Percentiles rank a stretch among this genome's conserved stretches.
Conservation (phyloP, 2,797 vertebrate species). For the Threskiornis aethiopicus region DNA sequence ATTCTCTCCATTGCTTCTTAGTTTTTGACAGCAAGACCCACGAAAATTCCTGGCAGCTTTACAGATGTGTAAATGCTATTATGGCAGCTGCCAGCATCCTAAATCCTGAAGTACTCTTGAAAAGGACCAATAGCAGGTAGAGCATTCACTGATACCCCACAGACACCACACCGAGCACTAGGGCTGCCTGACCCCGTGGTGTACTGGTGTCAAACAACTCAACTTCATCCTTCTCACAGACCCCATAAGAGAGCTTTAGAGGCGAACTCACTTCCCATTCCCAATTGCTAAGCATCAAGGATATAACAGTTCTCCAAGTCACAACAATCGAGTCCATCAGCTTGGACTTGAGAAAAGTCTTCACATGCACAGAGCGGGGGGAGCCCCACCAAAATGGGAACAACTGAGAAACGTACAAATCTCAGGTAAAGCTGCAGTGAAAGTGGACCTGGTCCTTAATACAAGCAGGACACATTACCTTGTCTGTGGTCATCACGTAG, state of each 20-base stretch:
- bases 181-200: neutral
- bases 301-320: neutral
- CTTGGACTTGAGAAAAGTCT: neutral
- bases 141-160: rapidly evolving
- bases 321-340: neutral
- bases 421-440: neutral
- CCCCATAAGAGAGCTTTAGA: neutral
- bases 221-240: neutral
- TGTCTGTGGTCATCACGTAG: constrained; percentile 91
- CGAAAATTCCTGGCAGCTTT: neutral
- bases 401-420: neutral
- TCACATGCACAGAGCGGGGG: neutral
- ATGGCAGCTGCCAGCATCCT: neutral
- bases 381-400: neutral
- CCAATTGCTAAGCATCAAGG: rapidly evolving
- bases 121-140: neutral
- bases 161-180: rapidly evolving
- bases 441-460: neutral
- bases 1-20: neutral
- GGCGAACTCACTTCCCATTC: neutral
- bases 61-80: neutral
- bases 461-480: constrained; percentile 72
- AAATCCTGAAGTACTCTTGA: neutral
- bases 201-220: neutral
- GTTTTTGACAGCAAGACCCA: neutral